Percentiles rank a stretch among this genome's conserved stretches.
phyloP scores from a whole-genome alignment of 2,113 vertebrate genomes.

The Salminus brasiliensis region DNA sequence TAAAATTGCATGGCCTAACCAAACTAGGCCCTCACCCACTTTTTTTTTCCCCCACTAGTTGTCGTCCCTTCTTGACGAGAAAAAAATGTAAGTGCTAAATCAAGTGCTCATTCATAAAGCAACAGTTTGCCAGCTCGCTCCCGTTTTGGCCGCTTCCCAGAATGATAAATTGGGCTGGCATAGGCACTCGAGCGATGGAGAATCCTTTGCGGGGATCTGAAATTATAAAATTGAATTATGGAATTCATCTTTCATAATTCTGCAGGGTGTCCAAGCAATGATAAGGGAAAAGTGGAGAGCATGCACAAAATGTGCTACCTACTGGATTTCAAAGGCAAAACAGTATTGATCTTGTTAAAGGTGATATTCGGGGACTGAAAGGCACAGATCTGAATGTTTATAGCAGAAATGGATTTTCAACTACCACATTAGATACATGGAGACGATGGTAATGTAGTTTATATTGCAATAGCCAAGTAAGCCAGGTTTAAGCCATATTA shows the following conservation, averaged over 20 bases:
- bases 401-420: conserved; percentile 53
- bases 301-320: conserved; percentile 45
- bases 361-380: conserved; percentile 46
- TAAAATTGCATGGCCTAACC: background rate
- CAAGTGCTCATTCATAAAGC: conserved; percentile 58
- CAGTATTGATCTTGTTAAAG: conserved; percentile 56
- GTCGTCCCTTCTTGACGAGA: conserved; percentile 40
- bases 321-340: conserved; percentile 54
- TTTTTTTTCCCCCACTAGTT: conserved; percentile 24
- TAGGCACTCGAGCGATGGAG: conserved; percentile 34
- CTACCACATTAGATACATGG: conserved; percentile 51
- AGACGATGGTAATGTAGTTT: conserved; percentile 50
- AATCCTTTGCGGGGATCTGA: conserved; percentile 52
- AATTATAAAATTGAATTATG: conserved; percentile 56
- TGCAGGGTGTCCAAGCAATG: conserved; percentile 46
- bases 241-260: conserved; percentile 56
- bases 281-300: conserved; percentile 42
- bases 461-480: conserved; percentile 35
- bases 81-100: conserved; percentile 55
- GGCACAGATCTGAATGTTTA: conserved; percentile 52
- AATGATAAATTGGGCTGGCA: conserved; percentile 57
- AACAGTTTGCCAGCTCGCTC: conserved; percentile 57
- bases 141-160: conserved; percentile 48
- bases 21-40: background rate
- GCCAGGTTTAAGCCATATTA: background rate